Base-by-base conservation (phyloP, 2,797 vertebrate species). In the Ceyx erithaca region DNA sequence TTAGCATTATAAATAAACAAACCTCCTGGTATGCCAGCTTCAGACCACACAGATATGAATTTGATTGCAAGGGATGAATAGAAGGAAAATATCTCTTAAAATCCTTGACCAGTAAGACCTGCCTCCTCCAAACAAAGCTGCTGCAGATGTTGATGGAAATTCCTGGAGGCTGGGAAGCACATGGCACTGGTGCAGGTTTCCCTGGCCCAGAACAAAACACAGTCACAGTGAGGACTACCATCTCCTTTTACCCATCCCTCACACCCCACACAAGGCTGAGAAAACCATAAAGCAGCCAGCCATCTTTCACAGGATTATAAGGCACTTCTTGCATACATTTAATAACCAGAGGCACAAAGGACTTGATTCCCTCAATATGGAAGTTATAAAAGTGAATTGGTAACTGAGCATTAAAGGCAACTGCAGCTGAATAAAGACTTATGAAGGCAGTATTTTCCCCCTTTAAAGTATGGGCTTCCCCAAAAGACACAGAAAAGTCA, bases 1-100 rank as follows among this genome's bases (percentile, higher is more conserved):
- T 97, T 96, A 97, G 89, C 93, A 92, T 96, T 90, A 94, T 89
- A 95, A 97, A 96, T 96, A 97, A 95, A 40, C 14, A 40, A 40
- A 85, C 46, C 22, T 67, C 81, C 78, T 88, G 87, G 78, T 87
- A 68, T 2, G 1, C 69, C 51, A 89, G 82, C 64, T 58, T 85
- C 48, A 71, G n/a, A 78, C 33, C 72, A 79, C 15, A 25, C 37
- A 80, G 94, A 91, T 82, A 89, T 8, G 31, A 46, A 54, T 63
- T 64, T 67, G 62, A 52, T 26, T 57, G 70, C 30, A 16, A 4
- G 2, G 3, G 6, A 1, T 9, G 20, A 63, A 31, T 3, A 52
- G 13, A 66, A 12, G 7, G 45, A 71, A 85, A 12, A 23, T 2
- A 7, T 8, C 22, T 46, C 18, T 66, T 22, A 61, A 85, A 87